phyloP scores from a whole-genome alignment of 1,140 invertebrate genomes.

The Pogonomyrmex californicus region DNA sequence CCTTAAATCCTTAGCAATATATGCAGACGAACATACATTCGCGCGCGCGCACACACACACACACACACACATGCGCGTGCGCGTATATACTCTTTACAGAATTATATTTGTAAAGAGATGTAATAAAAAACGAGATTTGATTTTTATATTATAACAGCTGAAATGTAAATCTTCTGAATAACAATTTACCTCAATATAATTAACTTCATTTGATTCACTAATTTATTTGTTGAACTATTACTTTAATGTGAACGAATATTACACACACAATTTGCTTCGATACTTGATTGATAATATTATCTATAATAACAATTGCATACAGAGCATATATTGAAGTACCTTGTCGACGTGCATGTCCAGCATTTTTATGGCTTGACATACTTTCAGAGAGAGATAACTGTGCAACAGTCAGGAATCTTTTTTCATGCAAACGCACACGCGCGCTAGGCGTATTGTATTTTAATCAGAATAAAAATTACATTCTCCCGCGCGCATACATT shows the following conservation, averaged over 20 bases:
- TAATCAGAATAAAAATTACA: conserved; percentile 37
- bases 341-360: not conserved
- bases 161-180: no score
- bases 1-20: not conserved
- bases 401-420: not conserved
- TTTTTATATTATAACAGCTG: no score
- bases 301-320: not conserved
- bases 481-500: not conserved
- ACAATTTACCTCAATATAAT: no score
- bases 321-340: not conserved
- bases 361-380: conserved; percentile 24
- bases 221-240: not conserved
- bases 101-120: not conserved
- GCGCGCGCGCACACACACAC: no score
- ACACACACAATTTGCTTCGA: not conserved
- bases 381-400: not conserved
- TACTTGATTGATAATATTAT: not conserved
- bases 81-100: not conserved
- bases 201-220: no score
- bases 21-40: no score
- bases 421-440: conserved; percentile 22
- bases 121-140: not conserved
- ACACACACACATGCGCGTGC: no score
- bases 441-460: conserved; percentile 28
- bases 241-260: not conserved